Percentiles rank a stretch among this genome's conserved stretches.
Conservation (phyloP, 2,113 vertebrate species). For the Tragelaphus scriptus region DNA sequence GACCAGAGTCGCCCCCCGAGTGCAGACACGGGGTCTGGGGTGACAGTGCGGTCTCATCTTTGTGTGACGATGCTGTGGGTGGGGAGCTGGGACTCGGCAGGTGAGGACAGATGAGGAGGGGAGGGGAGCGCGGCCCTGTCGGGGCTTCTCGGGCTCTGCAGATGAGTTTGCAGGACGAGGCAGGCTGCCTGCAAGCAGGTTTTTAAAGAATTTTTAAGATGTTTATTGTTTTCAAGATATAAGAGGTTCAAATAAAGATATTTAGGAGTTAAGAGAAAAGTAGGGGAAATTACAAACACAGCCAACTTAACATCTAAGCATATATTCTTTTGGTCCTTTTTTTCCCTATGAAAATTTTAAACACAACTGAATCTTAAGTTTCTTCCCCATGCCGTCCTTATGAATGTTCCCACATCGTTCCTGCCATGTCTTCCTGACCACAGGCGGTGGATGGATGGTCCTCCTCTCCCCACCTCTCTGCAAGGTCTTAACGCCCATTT, state of each 20-base stretch:
- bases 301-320: neutral
- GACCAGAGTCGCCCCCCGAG: no score
- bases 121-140: no score
- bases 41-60: neutral
- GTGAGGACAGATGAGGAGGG: neutral
- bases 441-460: fast-evolving
- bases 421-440: fast-evolving
- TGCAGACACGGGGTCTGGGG: neutral
- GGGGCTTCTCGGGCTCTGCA: neutral
- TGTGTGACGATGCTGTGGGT: no score
- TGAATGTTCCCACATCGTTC: fast-evolving
- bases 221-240: neutral
- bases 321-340: neutral
- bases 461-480: neutral
- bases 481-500: neutral
- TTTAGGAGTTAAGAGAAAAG: neutral
- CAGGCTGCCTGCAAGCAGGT: neutral
- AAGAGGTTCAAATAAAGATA: neutral
- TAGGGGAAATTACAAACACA: neutral
- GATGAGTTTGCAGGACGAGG: neutral
- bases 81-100: neutral
- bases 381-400: neutral
- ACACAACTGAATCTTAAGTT: neutral
- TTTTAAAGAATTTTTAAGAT: neutral
- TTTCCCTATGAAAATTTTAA: neutral